Base-by-base conservation (phyloP, 2,797 vertebrate genomes). In the Benthosema pterotum region DNA sequence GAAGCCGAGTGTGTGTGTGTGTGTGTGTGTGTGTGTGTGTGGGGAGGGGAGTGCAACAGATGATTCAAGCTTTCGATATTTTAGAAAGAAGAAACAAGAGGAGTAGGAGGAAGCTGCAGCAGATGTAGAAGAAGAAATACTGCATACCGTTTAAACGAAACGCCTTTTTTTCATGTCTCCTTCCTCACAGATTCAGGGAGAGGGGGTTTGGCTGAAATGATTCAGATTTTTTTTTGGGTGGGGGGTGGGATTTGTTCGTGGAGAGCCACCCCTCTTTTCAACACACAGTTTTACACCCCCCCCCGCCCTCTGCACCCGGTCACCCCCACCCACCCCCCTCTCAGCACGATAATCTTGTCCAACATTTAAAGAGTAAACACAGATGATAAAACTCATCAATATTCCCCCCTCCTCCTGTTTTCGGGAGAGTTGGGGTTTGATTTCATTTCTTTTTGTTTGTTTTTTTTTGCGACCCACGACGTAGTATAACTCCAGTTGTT, bases 321-420 rank as follows among this genome's bases (percentile, higher is more conserved):
- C 47, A 50, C 53, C 38, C 67, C 15, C 53, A 66, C 72, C 45
- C 50, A 65, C 60, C 85, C 83, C 68, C 82, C 42, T 52, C 80
- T 71, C 79, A 74, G 86, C 88, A 79, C 79, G 71, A 76, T 86
- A 71, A 80, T 79, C 84, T 88, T 80, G 87, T 88, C 83, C 77
- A n/a, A 75, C 83, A 91, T 86, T 85, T 93, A 92, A n/a, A 92
- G 82, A 88, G 86, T 87, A 93, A 93, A 93, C 91, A 91, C 87
- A 94, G 95, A 97, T 97, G 96, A 97, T 97, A 97, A 96, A 97
- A 97, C 96, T 97, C 96, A 97, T 97, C 96, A 91, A 97, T 96
- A 96, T 93, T 88, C 92, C 88, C 91, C 87, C 92, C 88, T 91
- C 87, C 89, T 87, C 32, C 32, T 82, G 88, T 83, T 85, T n/a